Evolutionary conservation across 2,888 invertebrate genomes (phyloP).

Genomic region (Drosophila merina): DNA sequence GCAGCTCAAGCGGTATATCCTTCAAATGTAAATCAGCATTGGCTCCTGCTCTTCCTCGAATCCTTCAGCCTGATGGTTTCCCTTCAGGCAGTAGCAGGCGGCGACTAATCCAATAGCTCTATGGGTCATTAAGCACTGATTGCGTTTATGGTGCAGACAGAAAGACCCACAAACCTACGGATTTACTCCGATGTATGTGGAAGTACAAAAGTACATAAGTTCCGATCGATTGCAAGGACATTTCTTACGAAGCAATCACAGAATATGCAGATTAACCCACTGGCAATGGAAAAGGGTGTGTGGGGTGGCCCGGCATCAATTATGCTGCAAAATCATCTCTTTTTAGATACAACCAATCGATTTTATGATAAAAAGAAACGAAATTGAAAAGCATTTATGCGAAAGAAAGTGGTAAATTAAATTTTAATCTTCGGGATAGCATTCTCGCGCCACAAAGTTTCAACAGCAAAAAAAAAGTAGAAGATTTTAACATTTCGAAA

Average conservation of each 20-base stretch:
- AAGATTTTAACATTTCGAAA: too few relatives aligned
- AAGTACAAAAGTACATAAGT: constrained; percentile 13
- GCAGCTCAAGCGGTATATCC: constrained; percentile 19
- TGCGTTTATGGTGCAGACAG: constrained; percentile 63
- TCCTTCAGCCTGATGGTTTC: constrained; percentile 25
- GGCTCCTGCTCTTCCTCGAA: constrained; percentile 8
- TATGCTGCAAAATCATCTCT: constrained; percentile 23
- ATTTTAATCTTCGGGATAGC: constrained; percentile 14
- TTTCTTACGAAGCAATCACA: constrained; percentile 14
- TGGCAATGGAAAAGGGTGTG: neutral
- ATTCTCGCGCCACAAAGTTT: neutral
- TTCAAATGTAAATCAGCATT: constrained; percentile 24
- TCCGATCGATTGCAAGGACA: constrained; percentile 25
- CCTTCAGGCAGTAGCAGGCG: constrained; percentile 44
- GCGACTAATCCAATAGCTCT: constrained; percentile 71
- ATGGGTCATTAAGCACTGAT: constrained; percentile 78
- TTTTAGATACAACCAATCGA: constrained; percentile 43
- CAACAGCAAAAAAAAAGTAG: neutral
- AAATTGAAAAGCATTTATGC: constrained; percentile 34
- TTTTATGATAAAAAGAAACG: constrained; percentile 27
- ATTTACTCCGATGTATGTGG: neutral
- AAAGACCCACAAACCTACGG: neutral
- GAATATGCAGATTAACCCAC: constrained; percentile 63
- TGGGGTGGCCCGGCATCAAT: constrained; percentile 17
- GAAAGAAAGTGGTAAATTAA: constrained; percentile 38